These are phyloP conservation scores for Noctua pronuba DNA, from an alignment of 2,888 invertebrate species.

Conservation along the genomic window DNA sequence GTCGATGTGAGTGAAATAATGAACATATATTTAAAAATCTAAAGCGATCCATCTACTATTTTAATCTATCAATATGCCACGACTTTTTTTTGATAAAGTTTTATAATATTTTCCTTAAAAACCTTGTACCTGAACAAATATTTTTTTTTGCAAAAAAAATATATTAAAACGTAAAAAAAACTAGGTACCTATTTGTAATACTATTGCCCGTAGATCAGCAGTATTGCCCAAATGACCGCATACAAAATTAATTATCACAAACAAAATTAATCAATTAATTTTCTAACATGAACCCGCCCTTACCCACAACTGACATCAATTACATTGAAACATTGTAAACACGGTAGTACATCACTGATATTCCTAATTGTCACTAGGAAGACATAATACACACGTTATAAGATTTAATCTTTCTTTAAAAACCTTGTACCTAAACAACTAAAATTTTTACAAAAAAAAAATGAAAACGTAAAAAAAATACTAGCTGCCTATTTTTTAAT, in stretches of 20 bases:
- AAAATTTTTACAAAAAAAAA: no score
- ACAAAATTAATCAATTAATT: neutral
- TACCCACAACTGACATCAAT: constrained; percentile 34
- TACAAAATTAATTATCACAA: neutral
- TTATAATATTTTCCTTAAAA: no score
- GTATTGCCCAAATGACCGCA: neutral
- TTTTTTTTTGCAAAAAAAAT: no score
- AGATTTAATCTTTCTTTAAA: no score
- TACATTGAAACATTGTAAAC: constrained; percentile 49
- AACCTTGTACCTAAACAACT: no score
- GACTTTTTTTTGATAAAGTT: no score
- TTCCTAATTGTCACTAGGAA: constrained; percentile 54
- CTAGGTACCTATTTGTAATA: no score
- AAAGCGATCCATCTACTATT: neutral
- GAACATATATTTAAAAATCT: neutral
- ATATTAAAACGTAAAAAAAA: no score
- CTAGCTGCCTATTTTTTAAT: no score
- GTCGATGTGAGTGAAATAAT: neutral
- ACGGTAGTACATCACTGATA: constrained; percentile 54
- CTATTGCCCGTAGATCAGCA: no score
- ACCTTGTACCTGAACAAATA: no score
- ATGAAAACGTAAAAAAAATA: no score
- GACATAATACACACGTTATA: constrained; percentile 56
- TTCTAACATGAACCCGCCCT: neutral
- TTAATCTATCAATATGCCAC: neutral